A percentile compares a stretch with the other conserved stretches of the same genome.
Evolutionary conservation across 2,888 invertebrate species (phyloP).

Genomic region (Drosophila diplacantha): DNA sequence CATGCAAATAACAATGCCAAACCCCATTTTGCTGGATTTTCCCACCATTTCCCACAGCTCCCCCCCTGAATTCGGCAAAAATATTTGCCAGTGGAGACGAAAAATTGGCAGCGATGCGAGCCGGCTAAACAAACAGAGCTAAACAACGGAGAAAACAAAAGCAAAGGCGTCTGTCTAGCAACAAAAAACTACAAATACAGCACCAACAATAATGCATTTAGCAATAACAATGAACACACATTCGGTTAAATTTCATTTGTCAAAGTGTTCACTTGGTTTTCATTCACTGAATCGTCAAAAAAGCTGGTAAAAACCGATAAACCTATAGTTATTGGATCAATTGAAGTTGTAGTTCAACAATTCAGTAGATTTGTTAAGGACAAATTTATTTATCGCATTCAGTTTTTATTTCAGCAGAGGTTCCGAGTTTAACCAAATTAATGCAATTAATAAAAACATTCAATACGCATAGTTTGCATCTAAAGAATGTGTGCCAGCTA

Average conservation of each 20-base stretch:
- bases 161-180: slow-evolving; percentile 10
- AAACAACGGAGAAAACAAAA: slow-evolving; percentile 28
- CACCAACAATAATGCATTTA: slow-evolving; percentile 18
- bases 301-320: background rate
- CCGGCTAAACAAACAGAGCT: slow-evolving; percentile 40
- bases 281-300: background rate
- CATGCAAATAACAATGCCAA: too few species aligned
- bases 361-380: too few species aligned
- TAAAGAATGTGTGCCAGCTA: background rate
- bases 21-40: slow-evolving; percentile 1
- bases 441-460: background rate
- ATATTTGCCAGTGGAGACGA: slow-evolving; percentile 46
- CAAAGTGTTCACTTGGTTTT: background rate
- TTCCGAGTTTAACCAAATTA: too few species aligned
- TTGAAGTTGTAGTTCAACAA: background rate
- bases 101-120: slow-evolving; percentile 53
- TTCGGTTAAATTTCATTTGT: slow-evolving; percentile 33
- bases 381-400: background rate
- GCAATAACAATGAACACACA: slow-evolving; percentile 9
- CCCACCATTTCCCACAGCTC: background rate
- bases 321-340: background rate
- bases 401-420: too few species aligned
- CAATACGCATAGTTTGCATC: background rate
- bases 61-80: slow-evolving; percentile 16
- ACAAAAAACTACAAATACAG: slow-evolving; percentile 25